A percentile compares a stretch with the other conserved stretches of the same genome.
Conservation (phyloP, 1,140 invertebrate species). For the Nasonia giraulti region DNA sequence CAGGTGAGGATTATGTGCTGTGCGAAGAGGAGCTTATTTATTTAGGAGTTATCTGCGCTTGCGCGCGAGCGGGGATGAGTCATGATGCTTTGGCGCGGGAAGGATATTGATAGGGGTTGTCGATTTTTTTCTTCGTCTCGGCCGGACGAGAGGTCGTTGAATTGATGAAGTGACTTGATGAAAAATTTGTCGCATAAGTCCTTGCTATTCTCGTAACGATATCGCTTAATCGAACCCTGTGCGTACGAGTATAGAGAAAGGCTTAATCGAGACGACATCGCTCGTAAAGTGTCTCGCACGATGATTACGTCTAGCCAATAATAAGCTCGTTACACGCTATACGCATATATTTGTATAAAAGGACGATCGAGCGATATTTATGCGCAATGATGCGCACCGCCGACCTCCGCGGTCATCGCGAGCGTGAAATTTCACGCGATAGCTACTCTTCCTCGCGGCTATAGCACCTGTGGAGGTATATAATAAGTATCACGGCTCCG, state of each 20-base stretch:
- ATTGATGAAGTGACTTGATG: conserved; percentile 29
- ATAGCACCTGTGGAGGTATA: neutral
- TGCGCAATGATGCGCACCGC: neutral
- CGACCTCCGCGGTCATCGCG: neutral
- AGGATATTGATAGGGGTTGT: conserved; percentile 34
- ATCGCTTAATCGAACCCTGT: conserved; percentile 28
- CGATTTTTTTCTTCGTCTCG: neutral
- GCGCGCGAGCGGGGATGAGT: conserved; percentile 26
- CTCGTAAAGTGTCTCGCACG: conserved; percentile 40
- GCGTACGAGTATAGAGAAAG: neutral
- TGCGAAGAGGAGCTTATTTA: conserved; percentile 36
- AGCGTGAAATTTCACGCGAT: neutral
- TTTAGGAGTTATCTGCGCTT: conserved; percentile 13
- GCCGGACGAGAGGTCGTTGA: neutral
- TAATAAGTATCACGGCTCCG: neutral
- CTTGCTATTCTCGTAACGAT: neutral
- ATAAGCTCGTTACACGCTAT: too few relatives aligned
- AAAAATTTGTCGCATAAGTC: too few relatives aligned
- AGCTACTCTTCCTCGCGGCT: neutral
- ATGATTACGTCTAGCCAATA: conserved; percentile 17
- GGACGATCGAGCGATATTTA: conserved; percentile 20
- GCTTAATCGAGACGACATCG: conserved; percentile 28
- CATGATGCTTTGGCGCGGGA: conserved; percentile 24
- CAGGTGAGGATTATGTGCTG: conserved; percentile 6
- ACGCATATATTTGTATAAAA: too few relatives aligned